A percentile compares a stretch with the other conserved stretches of the same genome.
Evolutionary conservation across 2,113 vertebrate genomes (phyloP).

Genomic region (Calyptomena viridis): DNA sequence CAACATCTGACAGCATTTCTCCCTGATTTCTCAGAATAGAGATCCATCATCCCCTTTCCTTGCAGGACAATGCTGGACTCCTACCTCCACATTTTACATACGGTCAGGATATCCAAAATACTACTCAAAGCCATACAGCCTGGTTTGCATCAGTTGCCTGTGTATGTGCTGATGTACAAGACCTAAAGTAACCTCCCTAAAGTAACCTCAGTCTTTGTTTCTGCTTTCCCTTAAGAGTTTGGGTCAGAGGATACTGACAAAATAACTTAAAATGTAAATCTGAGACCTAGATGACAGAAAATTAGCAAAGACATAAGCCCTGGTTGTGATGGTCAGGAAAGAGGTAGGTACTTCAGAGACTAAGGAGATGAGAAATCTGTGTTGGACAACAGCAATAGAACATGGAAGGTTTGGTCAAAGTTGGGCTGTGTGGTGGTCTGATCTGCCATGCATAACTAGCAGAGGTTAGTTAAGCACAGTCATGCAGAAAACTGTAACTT

Average conservation of each 20-base stretch:
- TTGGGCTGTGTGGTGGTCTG: neutral
- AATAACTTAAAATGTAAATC: neutral
- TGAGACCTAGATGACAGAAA: neutral
- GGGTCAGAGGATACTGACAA: neutral
- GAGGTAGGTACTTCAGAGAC: neutral
- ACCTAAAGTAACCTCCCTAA: neutral
- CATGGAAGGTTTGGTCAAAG: neutral
- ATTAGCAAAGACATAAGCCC: neutral
- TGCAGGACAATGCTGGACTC: neutral
- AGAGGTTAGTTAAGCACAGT: neutral
- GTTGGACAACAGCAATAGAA: neutral
- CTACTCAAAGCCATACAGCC: neutral
- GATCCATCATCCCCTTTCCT: neutral
- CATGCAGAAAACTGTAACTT: neutral
- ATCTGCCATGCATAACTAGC: neutral
- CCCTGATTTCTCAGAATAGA: neutral
- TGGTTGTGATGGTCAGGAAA: neutral
- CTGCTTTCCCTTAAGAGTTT: neutral
- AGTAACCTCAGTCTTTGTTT: neutral
- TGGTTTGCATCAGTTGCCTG: neutral
- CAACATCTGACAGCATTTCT: neutral
- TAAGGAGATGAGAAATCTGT: neutral
- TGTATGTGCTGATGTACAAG: rapidly evolving
- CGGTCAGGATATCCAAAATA: neutral
- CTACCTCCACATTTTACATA: neutral